phyloP scores from a whole-genome alignment of 2,888 invertebrate species.

The Hydrotaea cyrtoneurina region DNA sequence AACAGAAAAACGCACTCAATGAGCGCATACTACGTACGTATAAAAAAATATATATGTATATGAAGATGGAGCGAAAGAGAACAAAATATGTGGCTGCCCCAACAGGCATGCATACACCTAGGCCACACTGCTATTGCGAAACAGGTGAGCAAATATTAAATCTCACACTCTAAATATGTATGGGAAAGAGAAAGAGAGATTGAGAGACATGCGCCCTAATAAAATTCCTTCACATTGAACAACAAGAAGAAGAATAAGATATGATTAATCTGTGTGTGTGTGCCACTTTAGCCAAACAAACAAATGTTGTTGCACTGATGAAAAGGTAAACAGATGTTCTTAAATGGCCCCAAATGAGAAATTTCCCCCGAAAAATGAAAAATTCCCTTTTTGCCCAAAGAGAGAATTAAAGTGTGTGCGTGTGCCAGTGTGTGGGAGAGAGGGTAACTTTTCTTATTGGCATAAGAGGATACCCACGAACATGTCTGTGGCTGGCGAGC shows the following conservation, averaged over 20 bases:
- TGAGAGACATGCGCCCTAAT: slow-evolving; percentile 49
- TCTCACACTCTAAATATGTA: not conserved
- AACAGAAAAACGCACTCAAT: slow-evolving; percentile 8
- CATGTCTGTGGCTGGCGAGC: slow-evolving; percentile 1
- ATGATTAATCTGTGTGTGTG: not conserved
- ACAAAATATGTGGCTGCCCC: not conserved
- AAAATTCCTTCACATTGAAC: slow-evolving; percentile 24
- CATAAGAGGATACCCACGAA: slow-evolving; percentile 51
- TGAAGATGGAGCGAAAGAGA: not conserved
- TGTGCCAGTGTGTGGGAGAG: not conserved
- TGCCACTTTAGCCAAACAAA: not conserved
- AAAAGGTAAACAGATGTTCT: slow-evolving; percentile 32
- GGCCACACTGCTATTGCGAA: not conserved
- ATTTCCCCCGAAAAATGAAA: slow-evolving; percentile 23
- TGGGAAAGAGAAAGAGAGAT: slow-evolving; percentile 21
- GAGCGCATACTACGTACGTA: not conserved
- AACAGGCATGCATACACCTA: not conserved
- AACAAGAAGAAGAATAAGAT: slow-evolving; percentile 7
- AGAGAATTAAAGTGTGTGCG: not conserved
- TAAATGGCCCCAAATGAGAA: slow-evolving; percentile 23
- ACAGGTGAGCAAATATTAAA: slow-evolving; percentile 25
- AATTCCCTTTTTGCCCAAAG: not conserved
- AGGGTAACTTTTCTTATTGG: not conserved
- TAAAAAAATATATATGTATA: not conserved
- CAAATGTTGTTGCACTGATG: slow-evolving; percentile 5